A percentile compares a stretch with the other conserved stretches of the same genome.
phyloP scores from a whole-genome alignment of 2,797 vertebrate species.

The Mormyrus proboscirostris region DNA sequence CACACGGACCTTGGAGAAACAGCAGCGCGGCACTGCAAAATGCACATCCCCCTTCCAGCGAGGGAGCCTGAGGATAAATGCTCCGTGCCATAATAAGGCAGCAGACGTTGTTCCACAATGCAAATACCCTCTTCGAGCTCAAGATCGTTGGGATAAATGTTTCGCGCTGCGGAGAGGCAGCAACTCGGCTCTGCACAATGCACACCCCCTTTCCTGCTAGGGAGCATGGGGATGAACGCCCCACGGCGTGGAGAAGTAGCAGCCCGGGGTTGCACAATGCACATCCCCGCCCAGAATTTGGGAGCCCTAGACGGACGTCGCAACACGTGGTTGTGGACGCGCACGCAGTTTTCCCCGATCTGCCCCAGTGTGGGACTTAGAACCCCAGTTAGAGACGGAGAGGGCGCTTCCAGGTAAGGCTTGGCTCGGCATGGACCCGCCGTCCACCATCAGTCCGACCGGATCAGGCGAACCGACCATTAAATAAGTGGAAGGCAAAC shows the following conservation, averaged over 20 bases:
- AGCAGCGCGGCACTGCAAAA: not conserved
- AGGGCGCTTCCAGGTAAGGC: not conserved
- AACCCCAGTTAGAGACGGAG: not conserved
- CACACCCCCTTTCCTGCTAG: not conserved
- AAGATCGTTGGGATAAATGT: not conserved
- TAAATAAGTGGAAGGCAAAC: not conserved
- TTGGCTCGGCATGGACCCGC: not conserved
- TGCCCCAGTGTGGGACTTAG: not conserved
- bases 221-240: not conserved
- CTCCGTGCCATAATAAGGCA: not conserved
- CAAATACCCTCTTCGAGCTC: not conserved
- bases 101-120: not conserved
- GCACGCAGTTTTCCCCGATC: not conserved
- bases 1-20: not conserved
- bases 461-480: not conserved
- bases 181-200: not conserved
- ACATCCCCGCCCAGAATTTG: not conserved
- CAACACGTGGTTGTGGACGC: constrained; percentile 24
- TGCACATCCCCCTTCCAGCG: not conserved
- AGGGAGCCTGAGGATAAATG: not conserved
- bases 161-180: not conserved
- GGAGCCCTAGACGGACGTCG: constrained; percentile 8
- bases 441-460: not conserved
- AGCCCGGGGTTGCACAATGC: not conserved
- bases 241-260: not conserved